phyloP scores from a whole-genome alignment of 2,113 vertebrate genomes.

The Dromiciops gliroides region DNA sequence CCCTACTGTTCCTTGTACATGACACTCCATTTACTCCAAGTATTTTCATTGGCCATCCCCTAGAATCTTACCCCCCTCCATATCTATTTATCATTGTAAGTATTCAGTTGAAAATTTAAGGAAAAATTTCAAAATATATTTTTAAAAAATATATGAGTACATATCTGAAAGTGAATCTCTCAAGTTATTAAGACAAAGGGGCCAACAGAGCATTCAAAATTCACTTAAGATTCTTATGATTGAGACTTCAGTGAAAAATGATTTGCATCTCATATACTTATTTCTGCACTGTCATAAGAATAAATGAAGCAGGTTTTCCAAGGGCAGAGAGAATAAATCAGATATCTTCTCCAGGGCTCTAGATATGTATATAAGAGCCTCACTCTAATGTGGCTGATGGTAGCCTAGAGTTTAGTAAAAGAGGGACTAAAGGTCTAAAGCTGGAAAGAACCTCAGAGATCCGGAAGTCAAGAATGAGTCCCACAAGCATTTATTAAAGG shows the following conservation, averaged over 20 bases:
- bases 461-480: not conserved
- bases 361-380: not conserved
- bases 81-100: not conserved
- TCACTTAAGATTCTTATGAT: not conserved
- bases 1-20: not conserved
- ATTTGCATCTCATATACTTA: not conserved
- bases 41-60: not conserved
- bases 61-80: not conserved
- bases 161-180: not conserved
- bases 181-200: not conserved
- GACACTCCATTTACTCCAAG: not conserved
- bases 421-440: too few relatives aligned
- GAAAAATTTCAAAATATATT: not conserved
- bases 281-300: not conserved
- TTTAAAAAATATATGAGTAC: not conserved
- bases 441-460: not conserved
- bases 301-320: not conserved
- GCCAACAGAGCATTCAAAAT: not conserved
- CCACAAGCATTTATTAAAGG: not conserved
- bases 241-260: slow-evolving; percentile 24
- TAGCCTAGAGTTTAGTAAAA: not conserved
- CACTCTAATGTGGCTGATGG: not conserved
- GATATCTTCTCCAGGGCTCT: too few relatives aligned
- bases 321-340: not conserved
- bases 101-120: not conserved